Evolutionary conservation across 2,113 vertebrate species (phyloP), one percentile per base, ranked within the genome.

Genomic region (Sminthopsis crassicaudata): DNA sequence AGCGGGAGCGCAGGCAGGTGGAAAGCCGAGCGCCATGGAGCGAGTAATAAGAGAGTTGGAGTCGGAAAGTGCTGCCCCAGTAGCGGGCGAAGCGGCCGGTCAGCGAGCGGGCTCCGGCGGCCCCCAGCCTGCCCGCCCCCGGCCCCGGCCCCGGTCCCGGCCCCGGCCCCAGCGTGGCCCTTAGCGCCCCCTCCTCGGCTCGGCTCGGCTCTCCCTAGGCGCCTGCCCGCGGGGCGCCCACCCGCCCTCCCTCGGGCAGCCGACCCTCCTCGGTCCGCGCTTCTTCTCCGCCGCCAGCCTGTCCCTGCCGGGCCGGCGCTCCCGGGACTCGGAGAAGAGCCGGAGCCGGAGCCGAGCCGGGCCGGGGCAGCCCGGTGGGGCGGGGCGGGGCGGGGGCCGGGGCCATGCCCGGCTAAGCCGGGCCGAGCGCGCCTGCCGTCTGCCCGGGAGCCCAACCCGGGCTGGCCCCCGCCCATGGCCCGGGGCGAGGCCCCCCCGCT

Each of bases 21-120:
- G 98, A 93, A 95, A 96, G 93, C 52, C 97, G 94, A 94, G 97
- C 97, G 96, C 97, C 97, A 98, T 98, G 98, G 97, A 98, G 98
- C 96, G 95, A 95, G 97, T 97, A 97, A 97, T 97, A 97, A 97
- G 96, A 96, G 97, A 97, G 97, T 97, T 96, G 91, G 95, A 96
- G 95, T 97, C 95, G 95, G 97, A 94, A 94, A 96, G 92, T 92
- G 95, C 94, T 94, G 91, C 96, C 92, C 93, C 93, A 92, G 94
- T 95, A 91, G 96, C 92, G 91, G 91, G 96, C 95, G 92, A 97
- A 97, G 96, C 96, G 94, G 55, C 96, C 96, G 95, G 97, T 95
- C 97, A 97, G 96, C 67, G 92, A 95, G 96, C 97, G 97, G 96
- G 97, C 95, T 96, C 92, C 94, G 96, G 95, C 93, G 92, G 98